Evolutionary conservation across 2,797 vertebrate species (phyloP), one percentile per base, ranked within the genome.

Genomic region (Sebastes minor): DNA sequence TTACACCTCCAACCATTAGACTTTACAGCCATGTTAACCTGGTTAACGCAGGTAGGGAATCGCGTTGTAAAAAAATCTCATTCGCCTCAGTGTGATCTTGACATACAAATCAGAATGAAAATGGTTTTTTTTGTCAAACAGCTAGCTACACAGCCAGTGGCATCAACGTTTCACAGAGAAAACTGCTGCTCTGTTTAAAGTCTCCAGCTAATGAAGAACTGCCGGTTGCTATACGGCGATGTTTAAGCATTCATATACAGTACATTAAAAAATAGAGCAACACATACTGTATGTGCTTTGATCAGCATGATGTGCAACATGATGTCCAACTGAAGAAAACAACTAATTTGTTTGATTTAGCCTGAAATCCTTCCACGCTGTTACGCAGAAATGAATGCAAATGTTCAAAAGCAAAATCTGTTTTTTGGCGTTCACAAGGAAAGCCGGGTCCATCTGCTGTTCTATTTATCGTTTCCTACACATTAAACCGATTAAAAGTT

Each of bases 1-100:
- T 95, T 95, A 95, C 90, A 89, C 86, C 75, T 92, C 80, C 82
- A 88, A 88, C 92, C 89, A 94, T 94, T 91, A 93, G 81, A 86
- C 89, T 87, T 93, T 90, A 93, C 89, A 89, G 85, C 77, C 84
- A 74, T 74, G 88, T 91, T 91, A 92, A 93, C 91, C 84, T 90
- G 90, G 78, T 89, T 74, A 87, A 81, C 75, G 82, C 61, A 72
- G 60, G 30, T 79, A 83, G 72, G 74, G 74, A 88, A 85, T 81
- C 70, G 22, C 68, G 61, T 66, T 79, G 84, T 80, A 83, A 79
- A 88, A 81, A 87, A 87, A 85, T 81, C 64, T 33, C 77, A 92
- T 88, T 89, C 78, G 79, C 89, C 71, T 76, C 76, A 76, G 73
- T 86, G 73, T 53, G 74, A 82, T 76, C 56, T 49, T 62, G 66